Percentiles rank a stretch among this genome's conserved stretches.
These are phyloP conservation scores for Oriolus oriolus DNA, from an alignment of 2,113 vertebrate species.

Conservation along the genomic window DNA sequence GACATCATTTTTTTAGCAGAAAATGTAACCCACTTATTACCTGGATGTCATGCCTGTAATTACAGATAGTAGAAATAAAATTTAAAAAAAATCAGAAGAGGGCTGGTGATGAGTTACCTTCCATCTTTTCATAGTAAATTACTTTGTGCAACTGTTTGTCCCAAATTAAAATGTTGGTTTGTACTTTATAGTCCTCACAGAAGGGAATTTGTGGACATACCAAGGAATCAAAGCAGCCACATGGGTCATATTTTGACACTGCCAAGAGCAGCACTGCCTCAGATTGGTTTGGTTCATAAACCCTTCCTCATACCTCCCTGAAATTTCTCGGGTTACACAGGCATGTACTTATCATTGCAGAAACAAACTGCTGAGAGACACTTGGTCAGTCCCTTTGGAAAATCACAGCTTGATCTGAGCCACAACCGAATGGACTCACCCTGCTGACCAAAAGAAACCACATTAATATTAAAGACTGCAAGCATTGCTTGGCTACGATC, in stretches of 20 bases:
- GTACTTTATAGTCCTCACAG: neutral
- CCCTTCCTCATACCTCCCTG: neutral
- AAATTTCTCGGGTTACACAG: neutral
- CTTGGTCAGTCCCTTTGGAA: neutral
- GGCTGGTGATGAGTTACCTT: neutral
- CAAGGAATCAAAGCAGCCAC: neutral
- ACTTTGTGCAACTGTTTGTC: neutral
- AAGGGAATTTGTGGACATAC: neutral
- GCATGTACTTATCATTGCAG: neutral
- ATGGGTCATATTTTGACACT: neutral
- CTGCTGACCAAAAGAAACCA: neutral
- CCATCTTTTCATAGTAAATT: neutral
- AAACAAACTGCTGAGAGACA: neutral
- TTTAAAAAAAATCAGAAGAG: neutral
- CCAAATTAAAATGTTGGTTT: neutral
- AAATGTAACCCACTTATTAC: constrained; percentile 69
- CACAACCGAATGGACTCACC: neutral
- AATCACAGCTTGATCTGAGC: neutral
- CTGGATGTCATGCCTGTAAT: constrained; percentile 67
- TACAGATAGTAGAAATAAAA: constrained; percentile 64
- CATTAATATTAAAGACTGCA: neutral
- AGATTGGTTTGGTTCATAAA: neutral
- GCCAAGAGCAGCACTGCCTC: neutral
- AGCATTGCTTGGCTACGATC: neutral
- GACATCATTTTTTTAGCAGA: constrained; percentile 70